Evolutionary conservation across 2,113 vertebrate species (phyloP), one percentile per base, ranked within the genome.

Genomic region (Acanthochromis polyacanthus): DNA sequence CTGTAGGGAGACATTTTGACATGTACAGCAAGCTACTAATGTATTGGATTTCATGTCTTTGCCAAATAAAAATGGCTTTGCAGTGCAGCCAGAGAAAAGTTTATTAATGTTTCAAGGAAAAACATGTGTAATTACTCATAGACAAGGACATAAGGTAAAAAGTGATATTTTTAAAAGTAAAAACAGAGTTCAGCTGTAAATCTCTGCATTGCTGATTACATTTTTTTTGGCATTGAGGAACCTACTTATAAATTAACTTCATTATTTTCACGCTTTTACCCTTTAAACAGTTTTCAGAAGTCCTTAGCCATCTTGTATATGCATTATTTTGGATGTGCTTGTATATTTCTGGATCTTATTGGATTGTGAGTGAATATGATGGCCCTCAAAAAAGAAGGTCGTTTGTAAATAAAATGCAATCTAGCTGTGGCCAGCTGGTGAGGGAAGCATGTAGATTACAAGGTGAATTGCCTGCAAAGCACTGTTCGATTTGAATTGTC

Each of bases 371-470:
- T 79, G 79, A 81, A 45, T 80, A 75, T 10, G 51, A 81, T 76
- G 81, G 80, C 67, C 69, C 65, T 86, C 58, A 10, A 40, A 72
- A 84, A 80, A 70, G 63, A 75, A 81, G 0, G 48, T 61, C 75
- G 85, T 92, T 92, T 88, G 85, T 93, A 84, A 88, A 92, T 92
- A 88, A 93, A 93, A 92, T 85, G 82, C 61, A 92, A 92, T 94
- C 82, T 93, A 79, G 80, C 46, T 38, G 55, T 19, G 78, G 71
- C 61, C 71, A 73, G 82, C 86, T 58, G 82, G 88, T 46, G 71
- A 86, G 40, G 78, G 79, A 89, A 67, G 83, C 81, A 88, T 87
- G 88, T 81, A 88, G 91, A 90, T 93, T 93, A 89, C 85, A 79
- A 80, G 86, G 87, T 89, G 91, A 90, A 92, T 92, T 90, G 91